These are phyloP conservation scores for Drosophila subquinaria DNA, from an alignment of 2,888 invertebrate genomes.

Conservation along the genomic window DNA sequence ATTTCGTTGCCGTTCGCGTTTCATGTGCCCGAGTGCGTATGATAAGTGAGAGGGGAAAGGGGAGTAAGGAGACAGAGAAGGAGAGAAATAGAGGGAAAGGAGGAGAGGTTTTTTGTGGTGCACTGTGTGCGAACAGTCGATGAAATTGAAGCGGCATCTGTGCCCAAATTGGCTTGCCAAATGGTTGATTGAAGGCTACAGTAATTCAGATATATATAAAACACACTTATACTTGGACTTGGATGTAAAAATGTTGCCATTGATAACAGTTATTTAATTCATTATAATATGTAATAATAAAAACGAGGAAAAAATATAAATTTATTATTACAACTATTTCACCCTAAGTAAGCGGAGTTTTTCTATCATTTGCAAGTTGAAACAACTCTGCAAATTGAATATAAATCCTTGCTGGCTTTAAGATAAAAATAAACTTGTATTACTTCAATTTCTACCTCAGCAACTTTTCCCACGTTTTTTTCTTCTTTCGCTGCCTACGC, in stretches of 20 bases:
- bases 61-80: neutral
- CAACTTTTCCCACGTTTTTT: slow-evolving; percentile 39
- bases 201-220: neutral
- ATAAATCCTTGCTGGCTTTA: slow-evolving; percentile 1
- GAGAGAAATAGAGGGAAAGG: neutral
- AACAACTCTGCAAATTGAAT: neutral
- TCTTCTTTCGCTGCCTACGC: slow-evolving; percentile 21
- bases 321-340: neutral
- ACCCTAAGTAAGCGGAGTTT: neutral
- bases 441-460: neutral
- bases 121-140: slow-evolving; percentile 20
- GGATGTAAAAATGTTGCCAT: neutral
- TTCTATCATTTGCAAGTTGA: neutral
- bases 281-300: neutral
- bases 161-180: slow-evolving; percentile 22
- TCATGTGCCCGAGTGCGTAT: slow-evolving; percentile 57
- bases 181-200: slow-evolving; percentile 8
- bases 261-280: neutral
- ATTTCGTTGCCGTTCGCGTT: slow-evolving; percentile 76
- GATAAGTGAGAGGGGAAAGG: neutral
- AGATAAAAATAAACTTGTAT: neutral
- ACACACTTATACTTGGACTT: neutral
- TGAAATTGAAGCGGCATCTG: slow-evolving; percentile 47
- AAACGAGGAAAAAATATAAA: neutral
- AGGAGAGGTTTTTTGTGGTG: neutral